Percentiles rank a stretch among this genome's conserved stretches.
These are phyloP conservation scores for Sinodicranocentrus sp. DNA, from an alignment of 2,888 invertebrate species.

Conservation along the genomic window DNA sequence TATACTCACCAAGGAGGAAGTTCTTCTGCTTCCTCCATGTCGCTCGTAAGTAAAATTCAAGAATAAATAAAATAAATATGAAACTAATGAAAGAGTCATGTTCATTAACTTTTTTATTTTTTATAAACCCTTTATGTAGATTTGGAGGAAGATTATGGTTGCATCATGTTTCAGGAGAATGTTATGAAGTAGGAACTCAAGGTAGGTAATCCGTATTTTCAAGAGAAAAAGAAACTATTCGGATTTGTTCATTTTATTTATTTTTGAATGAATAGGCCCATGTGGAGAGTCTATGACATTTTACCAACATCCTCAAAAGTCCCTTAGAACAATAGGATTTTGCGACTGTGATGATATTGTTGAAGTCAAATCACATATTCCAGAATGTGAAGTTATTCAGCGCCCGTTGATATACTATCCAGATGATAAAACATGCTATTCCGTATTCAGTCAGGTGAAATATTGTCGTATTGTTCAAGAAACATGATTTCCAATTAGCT, in stretches of 20 bases:
- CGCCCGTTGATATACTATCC: conserved; percentile 58
- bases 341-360: conserved; percentile 63
- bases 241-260: neutral
- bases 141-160: conserved; percentile 52
- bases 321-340: conserved; percentile 32
- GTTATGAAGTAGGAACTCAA: conserved; percentile 46
- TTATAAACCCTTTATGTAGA: neutral
- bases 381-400: conserved; percentile 54
- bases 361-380: conserved; percentile 38
- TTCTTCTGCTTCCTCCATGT: conserved; percentile 37
- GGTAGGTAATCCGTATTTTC: neutral
- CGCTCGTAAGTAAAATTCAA: conserved; percentile 53
- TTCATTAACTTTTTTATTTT: too few species aligned
- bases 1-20: neutral
- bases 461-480: neutral
- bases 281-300: conserved; percentile 63
- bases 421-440: conserved; percentile 30
- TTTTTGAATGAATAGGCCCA: conserved; percentile 44
- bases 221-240: neutral
- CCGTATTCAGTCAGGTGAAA: conserved; percentile 47
- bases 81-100: too few species aligned
- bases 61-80: too few species aligned
- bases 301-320: conserved; percentile 38
- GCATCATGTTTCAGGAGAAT: conserved; percentile 47
- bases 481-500: neutral